phyloP scores from a whole-genome alignment of 2,888 invertebrate species.

The Apamea sordens region DNA sequence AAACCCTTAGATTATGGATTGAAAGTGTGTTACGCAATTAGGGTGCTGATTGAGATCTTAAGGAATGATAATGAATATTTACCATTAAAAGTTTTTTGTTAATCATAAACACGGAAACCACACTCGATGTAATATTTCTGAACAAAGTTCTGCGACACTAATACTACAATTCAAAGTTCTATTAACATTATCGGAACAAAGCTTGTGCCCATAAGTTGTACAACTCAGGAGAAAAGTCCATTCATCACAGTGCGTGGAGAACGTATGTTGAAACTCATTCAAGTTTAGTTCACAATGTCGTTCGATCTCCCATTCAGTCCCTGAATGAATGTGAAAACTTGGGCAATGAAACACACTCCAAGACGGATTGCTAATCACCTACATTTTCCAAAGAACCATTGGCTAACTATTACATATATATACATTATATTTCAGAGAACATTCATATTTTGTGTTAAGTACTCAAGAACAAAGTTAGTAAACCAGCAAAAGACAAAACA shows the following conservation, averaged over 20 bases:
- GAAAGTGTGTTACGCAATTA: too few relatives aligned
- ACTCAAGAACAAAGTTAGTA: too few relatives aligned
- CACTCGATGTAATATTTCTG: not conserved
- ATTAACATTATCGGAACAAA: not conserved
- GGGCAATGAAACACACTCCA: not conserved
- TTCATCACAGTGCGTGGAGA: not conserved
- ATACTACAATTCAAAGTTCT: not conserved
- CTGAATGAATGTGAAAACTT: not conserved
- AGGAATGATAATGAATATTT: not conserved
- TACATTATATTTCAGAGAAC: too few relatives aligned
- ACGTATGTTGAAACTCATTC: not conserved
- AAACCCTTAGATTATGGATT: too few relatives aligned
- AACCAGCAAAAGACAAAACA: too few relatives aligned
- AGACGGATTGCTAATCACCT: not conserved
- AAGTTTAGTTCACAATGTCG: not conserved
- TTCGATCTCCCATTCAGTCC: not conserved
- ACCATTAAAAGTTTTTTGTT: not conserved
- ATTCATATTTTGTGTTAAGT: too few relatives aligned
- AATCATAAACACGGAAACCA: not conserved
- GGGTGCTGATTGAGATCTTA: not conserved
- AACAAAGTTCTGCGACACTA: not conserved
- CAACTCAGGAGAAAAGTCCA: not conserved
- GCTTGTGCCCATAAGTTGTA: not conserved
- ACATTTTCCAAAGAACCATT: not conserved
- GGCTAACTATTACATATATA: not conserved